Conservation (phyloP, 2,888 invertebrate genomes). For the Serrognathus titanus region DNA sequence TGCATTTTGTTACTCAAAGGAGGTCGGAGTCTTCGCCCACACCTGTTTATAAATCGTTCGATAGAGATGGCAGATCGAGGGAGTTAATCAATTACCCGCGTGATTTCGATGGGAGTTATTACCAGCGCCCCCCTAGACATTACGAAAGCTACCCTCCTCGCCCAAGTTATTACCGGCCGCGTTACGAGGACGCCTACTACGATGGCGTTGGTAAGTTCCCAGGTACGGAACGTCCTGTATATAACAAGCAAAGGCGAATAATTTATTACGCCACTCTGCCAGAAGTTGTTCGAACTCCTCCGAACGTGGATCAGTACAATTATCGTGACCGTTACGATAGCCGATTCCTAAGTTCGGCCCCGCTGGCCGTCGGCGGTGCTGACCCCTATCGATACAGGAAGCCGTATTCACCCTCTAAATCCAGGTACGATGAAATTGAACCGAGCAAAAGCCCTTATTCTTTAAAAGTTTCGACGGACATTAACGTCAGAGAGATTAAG, state of each 20-base stretch:
- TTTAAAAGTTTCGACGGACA: constrained; percentile 43
- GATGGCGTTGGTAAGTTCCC: not conserved
- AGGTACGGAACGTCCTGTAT: constrained; percentile 14
- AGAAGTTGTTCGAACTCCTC: constrained; percentile 62
- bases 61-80: constrained; percentile 31
- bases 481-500: constrained; percentile 44
- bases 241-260: constrained; percentile 58
- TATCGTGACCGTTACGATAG: constrained; percentile 29
- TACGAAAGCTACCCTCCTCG: constrained; percentile 6
- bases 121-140: constrained; percentile 20
- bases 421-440: constrained; percentile 31
- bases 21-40: constrained; percentile 41
- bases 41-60: constrained; percentile 28
- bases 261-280: constrained; percentile 70
- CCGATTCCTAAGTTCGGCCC: constrained; percentile 25
- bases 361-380: constrained; percentile 19
- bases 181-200: not conserved
- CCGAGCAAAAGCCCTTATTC: constrained; percentile 36
- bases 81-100: constrained; percentile 17
- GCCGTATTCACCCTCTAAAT: constrained; percentile 25
- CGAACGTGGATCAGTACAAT: constrained; percentile 55
- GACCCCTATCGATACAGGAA: constrained; percentile 29
- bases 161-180: constrained; percentile 14
- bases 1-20: constrained; percentile 60
- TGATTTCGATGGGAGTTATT: constrained; percentile 19